Conservation (phyloP, 2,888 invertebrate genomes). For the Phalangium opilio region DNA sequence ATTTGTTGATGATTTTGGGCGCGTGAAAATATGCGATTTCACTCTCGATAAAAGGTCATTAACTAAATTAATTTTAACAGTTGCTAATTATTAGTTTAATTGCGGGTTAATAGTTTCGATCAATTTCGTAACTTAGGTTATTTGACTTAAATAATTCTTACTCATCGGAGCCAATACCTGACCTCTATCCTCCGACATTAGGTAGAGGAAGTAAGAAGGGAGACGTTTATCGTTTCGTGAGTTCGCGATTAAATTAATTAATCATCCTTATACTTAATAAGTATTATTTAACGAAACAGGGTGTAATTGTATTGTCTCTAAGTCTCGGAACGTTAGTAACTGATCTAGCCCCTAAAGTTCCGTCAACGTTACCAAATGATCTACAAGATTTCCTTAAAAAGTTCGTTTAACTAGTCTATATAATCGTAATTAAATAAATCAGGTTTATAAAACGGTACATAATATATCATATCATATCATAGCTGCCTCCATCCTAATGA, state of each 20-base stretch:
- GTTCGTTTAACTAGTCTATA: constrained; percentile 36
- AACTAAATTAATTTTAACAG: too few species aligned
- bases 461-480: neutral
- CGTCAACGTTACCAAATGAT: constrained; percentile 41
- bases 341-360: constrained; percentile 41
- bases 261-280: neutral
- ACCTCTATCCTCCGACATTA: constrained; percentile 31
- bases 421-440: too few species aligned
- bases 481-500: constrained; percentile 51
- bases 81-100: too few species aligned
- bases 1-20: constrained; percentile 31
- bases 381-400: constrained; percentile 56
- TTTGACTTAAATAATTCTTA: constrained; percentile 12
- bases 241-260: constrained; percentile 3
- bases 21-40: constrained; percentile 48
- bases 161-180: constrained; percentile 12
- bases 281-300: constrained; percentile 26
- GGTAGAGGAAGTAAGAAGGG: constrained; percentile 46
- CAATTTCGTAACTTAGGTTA: too few species aligned
- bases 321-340: constrained; percentile 39
- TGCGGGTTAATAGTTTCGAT: too few species aligned
- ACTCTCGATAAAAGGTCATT: constrained; percentile 49
- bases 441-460: too few species aligned
- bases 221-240: constrained; percentile 50
- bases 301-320: constrained; percentile 49